Conservation (phyloP, 2,888 invertebrate genomes). For the Autographa gamma region DNA sequence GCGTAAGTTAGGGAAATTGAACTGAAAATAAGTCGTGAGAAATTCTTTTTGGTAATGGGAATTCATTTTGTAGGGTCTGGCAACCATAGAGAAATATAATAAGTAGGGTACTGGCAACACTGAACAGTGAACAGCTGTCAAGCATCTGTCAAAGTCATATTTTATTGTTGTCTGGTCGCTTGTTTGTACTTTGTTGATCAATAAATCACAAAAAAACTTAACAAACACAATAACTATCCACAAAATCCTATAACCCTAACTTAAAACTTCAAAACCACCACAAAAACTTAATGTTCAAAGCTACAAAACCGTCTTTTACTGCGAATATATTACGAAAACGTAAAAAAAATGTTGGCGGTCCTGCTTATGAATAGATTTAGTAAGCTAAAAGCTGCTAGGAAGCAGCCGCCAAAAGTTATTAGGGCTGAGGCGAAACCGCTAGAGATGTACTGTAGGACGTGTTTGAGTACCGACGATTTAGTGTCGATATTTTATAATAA, state of each 20-base stretch:
- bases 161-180: no score
- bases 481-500: constrained; percentile 69
- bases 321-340: constrained; percentile 16
- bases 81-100: no score
- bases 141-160: constrained; percentile 12
- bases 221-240: background rate
- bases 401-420: constrained; percentile 8
- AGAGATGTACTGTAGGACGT: constrained; percentile 71
- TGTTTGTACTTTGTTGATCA: constrained; percentile 23
- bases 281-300: constrained; percentile 16
- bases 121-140: no score
- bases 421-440: constrained; percentile 16
- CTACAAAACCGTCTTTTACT: constrained; percentile 15
- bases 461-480: constrained; percentile 69
- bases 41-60: no score
- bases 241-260: background rate
- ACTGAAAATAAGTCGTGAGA: no score
- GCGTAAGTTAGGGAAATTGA: no score
- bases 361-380: constrained; percentile 50
- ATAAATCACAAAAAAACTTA: background rate
- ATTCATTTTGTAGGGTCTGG: no score
- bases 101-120: no score
- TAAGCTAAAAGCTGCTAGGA: constrained; percentile 29
- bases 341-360: constrained; percentile 50
- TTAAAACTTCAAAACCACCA: background rate